Evolutionary conservation across 2,888 invertebrate genomes (phyloP).

Genomic region (Lasioglossum oenotherae): DNA sequence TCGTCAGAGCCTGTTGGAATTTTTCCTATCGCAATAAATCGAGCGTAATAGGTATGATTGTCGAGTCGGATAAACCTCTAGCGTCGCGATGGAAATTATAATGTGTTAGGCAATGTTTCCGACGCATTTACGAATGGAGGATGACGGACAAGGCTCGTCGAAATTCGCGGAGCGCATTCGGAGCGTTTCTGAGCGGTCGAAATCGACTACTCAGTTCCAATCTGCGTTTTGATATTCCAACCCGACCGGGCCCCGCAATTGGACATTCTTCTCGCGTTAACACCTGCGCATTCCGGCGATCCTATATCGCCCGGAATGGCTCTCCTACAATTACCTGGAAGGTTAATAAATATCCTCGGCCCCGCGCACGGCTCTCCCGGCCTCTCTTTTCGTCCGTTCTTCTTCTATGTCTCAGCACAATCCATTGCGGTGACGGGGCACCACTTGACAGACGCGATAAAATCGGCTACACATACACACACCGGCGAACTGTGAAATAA

Average conservation of each 20-base stretch:
- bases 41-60: too few species aligned
- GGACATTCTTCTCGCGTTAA: slow-evolving; percentile 21
- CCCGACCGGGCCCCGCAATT: neutral
- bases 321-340: slow-evolving; percentile 52
- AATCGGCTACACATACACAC: slow-evolving; percentile 21
- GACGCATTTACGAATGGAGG: neutral
- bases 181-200: neutral
- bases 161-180: neutral
- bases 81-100: neutral
- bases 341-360: slow-evolving; percentile 54
- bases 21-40: too few species aligned
- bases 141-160: neutral
- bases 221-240: slow-evolving; percentile 2
- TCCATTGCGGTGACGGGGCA: slow-evolving; percentile 50
- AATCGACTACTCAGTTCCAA: neutral
- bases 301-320: neutral
- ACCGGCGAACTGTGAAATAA: slow-evolving; percentile 9
- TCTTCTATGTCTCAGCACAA: slow-evolving; percentile 34
- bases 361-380: neutral
- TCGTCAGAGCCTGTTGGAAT: too few species aligned
- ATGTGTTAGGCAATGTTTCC: neutral
- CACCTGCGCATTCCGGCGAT: slow-evolving; percentile 41
- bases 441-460: slow-evolving; percentile 48
- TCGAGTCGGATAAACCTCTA: too few species aligned
- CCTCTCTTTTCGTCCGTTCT: slow-evolving; percentile 34